Evolutionary conservation across 2,888 invertebrate genomes (phyloP).

Genomic region (Phasia obesa): DNA sequence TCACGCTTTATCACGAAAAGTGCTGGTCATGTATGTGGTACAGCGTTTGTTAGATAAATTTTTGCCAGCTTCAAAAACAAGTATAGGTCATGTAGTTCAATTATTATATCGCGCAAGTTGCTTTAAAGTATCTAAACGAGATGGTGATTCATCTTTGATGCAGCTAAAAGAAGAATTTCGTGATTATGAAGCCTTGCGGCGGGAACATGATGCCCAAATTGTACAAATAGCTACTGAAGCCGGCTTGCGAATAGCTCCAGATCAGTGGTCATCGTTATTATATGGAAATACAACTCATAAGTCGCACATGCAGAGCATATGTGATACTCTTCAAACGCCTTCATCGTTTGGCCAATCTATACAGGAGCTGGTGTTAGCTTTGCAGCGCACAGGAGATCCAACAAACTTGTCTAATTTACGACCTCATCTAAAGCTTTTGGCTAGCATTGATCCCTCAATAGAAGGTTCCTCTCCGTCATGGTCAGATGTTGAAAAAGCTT

Average conservation of each 20-base stretch:
- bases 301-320: slow-evolving; percentile 97
- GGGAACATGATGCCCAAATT: slow-evolving; percentile 99
- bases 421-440: slow-evolving; percentile 91
- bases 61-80: slow-evolving; percentile 98
- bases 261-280: slow-evolving; percentile 98
- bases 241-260: slow-evolving; percentile 97
- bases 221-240: slow-evolving; percentile 99
- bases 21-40: slow-evolving; percentile 99
- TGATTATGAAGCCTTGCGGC: slow-evolving; percentile 94
- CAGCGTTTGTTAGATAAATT: slow-evolving; percentile 97
- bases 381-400: slow-evolving; percentile 94
- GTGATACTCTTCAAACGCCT: slow-evolving; percentile 95
- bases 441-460: slow-evolving; percentile 92
- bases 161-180: slow-evolving; percentile 98
- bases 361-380: slow-evolving; percentile 93
- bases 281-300: slow-evolving; percentile 98
- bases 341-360: slow-evolving; percentile 96
- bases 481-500: slow-evolving; percentile 86
- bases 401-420: slow-evolving; percentile 90
- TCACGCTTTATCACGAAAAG: slow-evolving; percentile 95
- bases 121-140: slow-evolving; percentile 98
- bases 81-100: slow-evolving; percentile 99
- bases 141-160: slow-evolving; percentile 98
- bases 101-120: slow-evolving; percentile 98
- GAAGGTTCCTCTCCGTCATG: slow-evolving; percentile 86